Base-by-base conservation (phyloP, 2,888 invertebrate genomes). In the Pogonocherus hispidulus region DNA sequence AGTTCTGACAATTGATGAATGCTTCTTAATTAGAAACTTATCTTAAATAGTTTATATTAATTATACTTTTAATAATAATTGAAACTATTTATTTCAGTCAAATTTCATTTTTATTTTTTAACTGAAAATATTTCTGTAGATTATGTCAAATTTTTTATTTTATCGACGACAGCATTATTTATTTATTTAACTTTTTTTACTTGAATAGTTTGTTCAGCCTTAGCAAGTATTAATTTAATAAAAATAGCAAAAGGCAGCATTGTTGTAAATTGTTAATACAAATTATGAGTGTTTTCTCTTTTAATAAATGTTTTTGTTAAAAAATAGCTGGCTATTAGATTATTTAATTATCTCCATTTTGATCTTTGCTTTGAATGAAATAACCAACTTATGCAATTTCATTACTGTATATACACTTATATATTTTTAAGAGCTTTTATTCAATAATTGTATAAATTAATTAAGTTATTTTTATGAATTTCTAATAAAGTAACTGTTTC, bases 401-500 rank as follows among this genome's bases (percentile, higher is more conserved):
- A 74, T 63, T 72, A 65, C 71, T 77, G 76, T 78, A 77, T 63
- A 79, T 79, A 37, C 67, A 69, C 69, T 72, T 72, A 65, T 67
- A 60, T 63, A 63, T 73, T 72, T 75, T 72, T 60, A 67, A 51
- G 71, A 77, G 73, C 69, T 75, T 78, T 74, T 75, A 76, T 74
- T 76, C 70, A 73, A 32, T n/a, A n/a, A 72, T 67, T 76, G 76
- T 78, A 76, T 69, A 76, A 76, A 74, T 74, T 72, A 71, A 71
- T 74, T 79, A 78, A 75, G 76, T 74, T 77, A 81, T 82, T 80
- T 80, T 80, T 80, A 81, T 79, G 75, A 77, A 75, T 82, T 80
- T 82, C 78, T 79, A 80, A 81, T 80, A 80, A 80, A 80, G 73
- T 79, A 76, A 79, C 73, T 80, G 81, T 81, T 82, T 82, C 80